Evolutionary conservation across 1,140 invertebrate genomes (phyloP).

Genomic region (Drosophila ananassae): DNA sequence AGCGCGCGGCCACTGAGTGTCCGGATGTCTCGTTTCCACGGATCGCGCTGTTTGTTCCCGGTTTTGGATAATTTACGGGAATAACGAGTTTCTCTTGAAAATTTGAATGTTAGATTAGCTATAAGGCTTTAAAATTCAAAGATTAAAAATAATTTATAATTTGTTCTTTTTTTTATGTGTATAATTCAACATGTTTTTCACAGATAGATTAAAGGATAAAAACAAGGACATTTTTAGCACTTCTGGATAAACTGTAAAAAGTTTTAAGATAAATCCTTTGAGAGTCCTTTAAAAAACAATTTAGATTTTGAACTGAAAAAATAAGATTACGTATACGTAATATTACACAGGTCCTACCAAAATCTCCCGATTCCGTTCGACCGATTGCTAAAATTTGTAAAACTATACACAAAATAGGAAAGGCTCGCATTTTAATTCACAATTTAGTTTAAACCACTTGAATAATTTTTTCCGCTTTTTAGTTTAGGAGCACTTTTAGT

Average conservation of each 20-base stretch:
- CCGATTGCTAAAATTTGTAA: conserved; percentile 36
- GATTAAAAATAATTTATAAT: background rate
- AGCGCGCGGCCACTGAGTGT: conserved; percentile 61
- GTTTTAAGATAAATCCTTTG: too few relatives aligned
- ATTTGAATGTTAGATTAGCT: background rate
- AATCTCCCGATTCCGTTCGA: conserved; percentile 55
- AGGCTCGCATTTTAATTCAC: conserved; percentile 40
- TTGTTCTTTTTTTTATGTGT: background rate
- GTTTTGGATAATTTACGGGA: conserved; percentile 25
- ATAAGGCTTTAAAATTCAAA: too few relatives aligned
- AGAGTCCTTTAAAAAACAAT: too few relatives aligned
- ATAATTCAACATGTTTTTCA: too few relatives aligned
- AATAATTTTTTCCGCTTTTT: conserved; percentile 14
- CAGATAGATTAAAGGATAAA: too few relatives aligned
- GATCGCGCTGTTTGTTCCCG: background rate
- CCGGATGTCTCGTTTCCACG: conserved; percentile 17
- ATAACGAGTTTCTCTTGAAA: conserved; percentile 58
- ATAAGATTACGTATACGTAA: background rate
- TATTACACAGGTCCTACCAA: conserved; percentile 48
- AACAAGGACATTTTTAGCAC: too few relatives aligned
- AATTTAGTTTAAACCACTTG: conserved; percentile 13
- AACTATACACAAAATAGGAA: conserved; percentile 19
- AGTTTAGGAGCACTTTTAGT: conserved; percentile 5
- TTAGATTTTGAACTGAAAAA: too few relatives aligned
- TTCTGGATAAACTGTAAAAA: too few relatives aligned